Base-by-base conservation (phyloP, 2,888 invertebrate species). In the Petrophora chlorosata region DNA sequence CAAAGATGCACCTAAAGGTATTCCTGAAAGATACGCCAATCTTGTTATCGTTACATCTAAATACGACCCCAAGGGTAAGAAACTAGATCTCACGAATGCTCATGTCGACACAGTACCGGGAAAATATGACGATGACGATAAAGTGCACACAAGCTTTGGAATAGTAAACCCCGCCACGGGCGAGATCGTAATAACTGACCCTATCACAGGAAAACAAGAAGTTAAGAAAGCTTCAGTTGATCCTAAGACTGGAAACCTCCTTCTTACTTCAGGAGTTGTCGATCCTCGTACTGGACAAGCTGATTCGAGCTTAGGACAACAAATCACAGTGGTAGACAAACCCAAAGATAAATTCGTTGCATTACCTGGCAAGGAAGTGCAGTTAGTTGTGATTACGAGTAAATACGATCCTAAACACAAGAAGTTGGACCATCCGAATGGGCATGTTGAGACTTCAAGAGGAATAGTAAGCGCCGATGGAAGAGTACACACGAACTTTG, bases 141-240 rank as follows among this genome's bases (percentile, higher is more conserved):
- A 91, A 61, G 91, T 93, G 12, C 91, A 92, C 58, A 91, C 92
- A 7, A 92, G 92, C 53, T 91, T 90, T 53, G 92, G 92, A 40
- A 62, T 92, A 8, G 89, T 93, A 1, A 92, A 93, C 67, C 91
- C 92, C 1, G 82, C 78, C 3, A 91, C 91, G 40, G 92, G 92
- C 22, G 92, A 92, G 25, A 88, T 93, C 14, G 85, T 91, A 35
- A 79, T 92, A 0, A 87, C 91, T 25, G 93, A 94, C 53, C 91
- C 92, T 7, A 76, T 90, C 8, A 93, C 93, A 0, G 93, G 94
- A 12, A 93, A 93, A 65, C 91, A 91, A 40, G 93, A 93, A 65
- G 69, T 92, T 1, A 92, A 92, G 63, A 92, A 93, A 73, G 94
- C 94, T 1, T 85, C 90, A 46, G 83, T 92, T 54, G 94, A 94